Base-by-base conservation (phyloP, 1,140 invertebrate species). In the Brachionus koreanus region DNA sequence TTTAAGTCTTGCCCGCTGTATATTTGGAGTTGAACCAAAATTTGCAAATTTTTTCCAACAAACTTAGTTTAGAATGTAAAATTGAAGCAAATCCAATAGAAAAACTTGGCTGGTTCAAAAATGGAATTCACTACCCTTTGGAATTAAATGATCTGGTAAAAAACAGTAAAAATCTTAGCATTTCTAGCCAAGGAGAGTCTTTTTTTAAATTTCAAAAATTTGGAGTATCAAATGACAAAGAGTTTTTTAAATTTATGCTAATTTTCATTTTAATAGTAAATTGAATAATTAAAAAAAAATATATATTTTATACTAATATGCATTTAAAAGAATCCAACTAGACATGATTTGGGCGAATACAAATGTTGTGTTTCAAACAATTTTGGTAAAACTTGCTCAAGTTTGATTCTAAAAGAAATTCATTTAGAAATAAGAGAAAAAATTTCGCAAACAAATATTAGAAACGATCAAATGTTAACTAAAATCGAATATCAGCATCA, bases 61-160 rank as follows among this genome's bases (percentile, higher is more conserved):
- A 0, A 35, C 29, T 79, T 29, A 19, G 9, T 19, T 12, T 79
- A 23, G 76, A 79, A 39, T 79, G 76, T 9, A 43, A 63, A 79
- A 61, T 79, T 23, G 23, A 39, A 25, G 37, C 35, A 4, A 79
- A 79, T 16, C 76, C 76, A n/a, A 57, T 79, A 6, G 76, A 79
- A 5, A 57, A 19, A 1, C 1, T 79, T 12, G 13, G 16, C 12
- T 79, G 76, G 76, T 13, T 13, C 12, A 79, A 79, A n/a, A 37
- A 79, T 65, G 76, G 76, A 9, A 35, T 79, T 25, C 23, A 5
- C 9, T 79, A 25, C 23, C 49, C 35, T 16, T 1, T 33, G 4
- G n/a, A 57, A 35, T 79, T 61, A 12, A 79, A 79, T 35, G 25
- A 79, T 29, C 19, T 37, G 12, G 6, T 29, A 3, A 2, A 25